Conservation (phyloP, 2,888 invertebrate species). For the Acanthoscelides obtectus region DNA sequence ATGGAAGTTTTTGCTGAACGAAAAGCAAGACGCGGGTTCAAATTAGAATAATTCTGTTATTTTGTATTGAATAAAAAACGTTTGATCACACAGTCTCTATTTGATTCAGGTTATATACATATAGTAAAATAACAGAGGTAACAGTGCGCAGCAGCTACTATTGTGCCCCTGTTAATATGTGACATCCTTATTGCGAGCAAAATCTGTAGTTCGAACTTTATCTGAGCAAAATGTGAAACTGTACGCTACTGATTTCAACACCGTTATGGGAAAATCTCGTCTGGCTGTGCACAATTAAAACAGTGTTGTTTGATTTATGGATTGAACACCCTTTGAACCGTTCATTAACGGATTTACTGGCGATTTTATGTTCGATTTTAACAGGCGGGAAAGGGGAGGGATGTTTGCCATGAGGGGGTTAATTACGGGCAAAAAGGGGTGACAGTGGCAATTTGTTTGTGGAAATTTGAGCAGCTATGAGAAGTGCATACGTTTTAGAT, state of each 20-base stretch:
- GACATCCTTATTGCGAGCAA: no score
- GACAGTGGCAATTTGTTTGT: not conserved
- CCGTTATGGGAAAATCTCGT: not conserved
- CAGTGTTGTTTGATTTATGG: not conserved
- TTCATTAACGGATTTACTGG: not conserved
- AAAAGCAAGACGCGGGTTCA: no score
- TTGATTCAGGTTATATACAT: no score
- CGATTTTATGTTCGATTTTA: not conserved
- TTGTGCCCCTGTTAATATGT: no score
- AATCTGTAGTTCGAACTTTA: no score
- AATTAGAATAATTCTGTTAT: no score
- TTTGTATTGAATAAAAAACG: no score
- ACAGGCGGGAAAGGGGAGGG: not conserved
- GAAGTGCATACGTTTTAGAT: not conserved
- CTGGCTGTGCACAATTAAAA: not conserved
- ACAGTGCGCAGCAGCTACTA: no score
- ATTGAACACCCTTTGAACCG: not conserved
- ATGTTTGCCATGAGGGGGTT: not conserved
- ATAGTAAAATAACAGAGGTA: no score
- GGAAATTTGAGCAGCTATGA: not conserved
- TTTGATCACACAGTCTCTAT: no score
- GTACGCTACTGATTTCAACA: not conserved
- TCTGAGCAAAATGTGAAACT: no score
- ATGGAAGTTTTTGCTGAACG: no score
- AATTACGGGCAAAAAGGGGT: not conserved